These are phyloP conservation scores for Ecliptopera silaceata DNA, from an alignment of 2,888 invertebrate species.

Conservation along the genomic window DNA sequence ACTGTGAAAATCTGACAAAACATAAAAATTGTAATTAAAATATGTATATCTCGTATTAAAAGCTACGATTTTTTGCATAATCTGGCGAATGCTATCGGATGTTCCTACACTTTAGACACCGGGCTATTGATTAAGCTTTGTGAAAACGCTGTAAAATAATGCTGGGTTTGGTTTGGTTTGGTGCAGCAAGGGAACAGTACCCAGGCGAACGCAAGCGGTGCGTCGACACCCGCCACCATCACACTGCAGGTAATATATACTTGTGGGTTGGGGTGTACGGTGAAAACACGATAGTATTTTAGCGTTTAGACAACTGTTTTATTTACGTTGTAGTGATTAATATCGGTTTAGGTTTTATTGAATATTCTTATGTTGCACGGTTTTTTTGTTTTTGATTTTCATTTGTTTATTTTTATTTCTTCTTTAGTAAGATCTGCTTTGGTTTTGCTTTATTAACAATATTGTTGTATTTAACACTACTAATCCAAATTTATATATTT, in stretches of 20 bases:
- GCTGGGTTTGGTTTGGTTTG: constrained; percentile 59
- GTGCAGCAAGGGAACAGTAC: constrained; percentile 62
- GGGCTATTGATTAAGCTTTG: not conserved
- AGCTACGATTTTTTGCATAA: too few relatives aligned
- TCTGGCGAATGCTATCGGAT: too few relatives aligned
- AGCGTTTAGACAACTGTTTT: too few relatives aligned
- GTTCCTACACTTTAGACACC: too few relatives aligned
- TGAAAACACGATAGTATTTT: not conserved
- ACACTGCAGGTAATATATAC: constrained; percentile 69
- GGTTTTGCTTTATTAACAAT: not conserved
- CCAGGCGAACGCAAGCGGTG: constrained; percentile 54
- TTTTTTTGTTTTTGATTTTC: not conserved
- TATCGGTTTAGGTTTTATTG: not conserved
- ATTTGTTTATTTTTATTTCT: not conserved
- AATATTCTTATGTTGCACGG: not conserved
- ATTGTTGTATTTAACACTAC: not conserved
- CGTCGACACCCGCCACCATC: constrained; percentile 66
- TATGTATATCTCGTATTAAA: too few relatives aligned
- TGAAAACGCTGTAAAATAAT: constrained; percentile 32
- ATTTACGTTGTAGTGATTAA: too few relatives aligned
- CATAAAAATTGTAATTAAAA: too few relatives aligned
- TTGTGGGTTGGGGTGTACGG: constrained; percentile 25
- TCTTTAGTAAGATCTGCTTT: not conserved
- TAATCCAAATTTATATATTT: too few relatives aligned
- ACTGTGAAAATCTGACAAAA: too few relatives aligned